Conservation (phyloP, 2,888 invertebrate species). For the Microplitis manilae region DNA sequence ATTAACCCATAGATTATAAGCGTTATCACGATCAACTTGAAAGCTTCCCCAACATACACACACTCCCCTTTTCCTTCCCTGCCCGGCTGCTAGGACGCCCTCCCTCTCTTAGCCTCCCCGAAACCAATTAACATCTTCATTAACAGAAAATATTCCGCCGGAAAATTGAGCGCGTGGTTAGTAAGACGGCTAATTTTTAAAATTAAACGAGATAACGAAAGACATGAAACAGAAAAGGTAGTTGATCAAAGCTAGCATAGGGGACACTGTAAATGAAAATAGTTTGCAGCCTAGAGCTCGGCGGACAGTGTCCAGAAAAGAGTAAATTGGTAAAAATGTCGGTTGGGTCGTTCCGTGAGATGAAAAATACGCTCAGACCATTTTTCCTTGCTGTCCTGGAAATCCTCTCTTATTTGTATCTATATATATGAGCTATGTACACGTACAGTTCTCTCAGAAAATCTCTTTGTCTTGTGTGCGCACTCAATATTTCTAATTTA, state of each 20-base stretch:
- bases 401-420: constrained; percentile 29
- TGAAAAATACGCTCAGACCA: constrained; percentile 57
- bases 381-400: constrained; percentile 51
- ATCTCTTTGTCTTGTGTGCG: constrained; percentile 32
- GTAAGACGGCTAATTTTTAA: too few relatives aligned
- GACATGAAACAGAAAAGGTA: background rate
- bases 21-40: constrained; percentile 28
- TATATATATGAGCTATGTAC: constrained; percentile 19
- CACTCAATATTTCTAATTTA: constrained; percentile 26
- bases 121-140: constrained; percentile 40
- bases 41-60: background rate
- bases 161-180: background rate
- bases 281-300: background rate
- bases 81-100: background rate
- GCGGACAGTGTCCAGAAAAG: constrained; percentile 43
- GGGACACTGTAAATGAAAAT: constrained; percentile 12
- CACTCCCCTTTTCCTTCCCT: background rate
- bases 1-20: constrained; percentile 40
- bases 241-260: constrained; percentile 16
- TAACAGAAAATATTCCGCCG: background rate
- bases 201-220: too few relatives aligned
- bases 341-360: constrained; percentile 56
- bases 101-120: background rate
- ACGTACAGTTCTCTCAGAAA: constrained; percentile 39
- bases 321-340: constrained; percentile 65